Conservation (phyloP, 2,888 invertebrate species). For the Caenorhabditis panamensis region DNA sequence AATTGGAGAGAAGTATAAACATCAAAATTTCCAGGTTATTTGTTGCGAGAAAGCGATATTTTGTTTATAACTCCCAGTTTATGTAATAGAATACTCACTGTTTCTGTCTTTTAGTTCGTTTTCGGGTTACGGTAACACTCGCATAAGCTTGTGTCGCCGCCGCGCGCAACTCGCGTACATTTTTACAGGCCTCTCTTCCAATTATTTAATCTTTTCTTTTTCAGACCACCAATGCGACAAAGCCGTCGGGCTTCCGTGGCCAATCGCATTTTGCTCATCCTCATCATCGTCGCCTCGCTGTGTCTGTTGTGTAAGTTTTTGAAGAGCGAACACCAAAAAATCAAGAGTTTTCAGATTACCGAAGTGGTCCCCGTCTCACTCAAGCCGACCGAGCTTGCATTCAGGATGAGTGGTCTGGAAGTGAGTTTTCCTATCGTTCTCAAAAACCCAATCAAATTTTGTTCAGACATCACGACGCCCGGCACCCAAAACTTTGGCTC, state of each 20-base stretch:
- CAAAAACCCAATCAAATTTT: background rate
- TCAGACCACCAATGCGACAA: constrained; percentile 46
- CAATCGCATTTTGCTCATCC: constrained; percentile 14
- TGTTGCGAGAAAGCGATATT: too few species aligned
- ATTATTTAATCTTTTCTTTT: background rate
- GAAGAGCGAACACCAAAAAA: too few species aligned
- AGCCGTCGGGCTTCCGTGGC: constrained; percentile 23
- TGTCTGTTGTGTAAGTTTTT: constrained; percentile 24
- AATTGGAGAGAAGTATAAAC: too few species aligned
- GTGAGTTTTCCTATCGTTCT: constrained; percentile 6
- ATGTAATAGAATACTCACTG: too few species aligned
- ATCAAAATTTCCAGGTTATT: too few species aligned
- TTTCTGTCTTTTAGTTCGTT: too few species aligned
- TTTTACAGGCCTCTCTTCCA: background rate
- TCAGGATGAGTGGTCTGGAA: constrained; percentile 39
- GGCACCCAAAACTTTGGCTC: background rate
- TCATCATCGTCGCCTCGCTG: constrained; percentile 10
- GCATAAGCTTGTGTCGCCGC: too few species aligned
- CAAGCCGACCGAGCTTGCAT: constrained; percentile 23
- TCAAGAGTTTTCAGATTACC: constrained; percentile 7
- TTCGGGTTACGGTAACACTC: too few species aligned
- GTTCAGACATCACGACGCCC: background rate
- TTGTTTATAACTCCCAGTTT: too few species aligned
- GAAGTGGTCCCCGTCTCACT: constrained; percentile 5
- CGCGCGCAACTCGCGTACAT: too few species aligned